Evolutionary conservation across 2,888 invertebrate species (phyloP), one percentile per base, ranked within the genome.

Genomic region (Andrena praecox): DNA sequence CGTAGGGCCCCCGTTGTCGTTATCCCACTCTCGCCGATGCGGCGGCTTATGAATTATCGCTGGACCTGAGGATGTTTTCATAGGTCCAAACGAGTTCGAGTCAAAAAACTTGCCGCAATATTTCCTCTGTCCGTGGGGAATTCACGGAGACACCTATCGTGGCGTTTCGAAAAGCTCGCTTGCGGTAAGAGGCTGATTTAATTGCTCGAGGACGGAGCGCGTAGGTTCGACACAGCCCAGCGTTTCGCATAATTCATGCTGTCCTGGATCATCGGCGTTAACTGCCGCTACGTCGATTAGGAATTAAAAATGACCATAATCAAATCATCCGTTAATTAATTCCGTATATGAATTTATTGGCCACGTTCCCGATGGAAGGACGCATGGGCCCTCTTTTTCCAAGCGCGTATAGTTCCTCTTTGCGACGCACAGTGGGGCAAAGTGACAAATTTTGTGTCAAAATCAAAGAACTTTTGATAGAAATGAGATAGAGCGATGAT

Each of bases 311-410:
- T 83, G 78, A 48, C 73, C 60, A 71, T 89, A 88, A 89, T 88
- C 89, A 89, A 90, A 87, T 87, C 84, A 67, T 5, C 68, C 83
- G 85, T 81, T 86, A 87, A 89, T 89, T 85, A 89, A 89, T 89
- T 89, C 80, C 54, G 80, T 80, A 84, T 86, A 85, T 84, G 77
- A 87, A 89, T 89, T 89, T 84, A 85, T 86, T 84, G 71, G 60
- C 52, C 29, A 29, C 7, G 6, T 24, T 29, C 12, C 63, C 62
- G 64, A 56, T 66, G 50, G 77, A 75, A 88, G 76, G 71, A 80
- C 78, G 60, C 31, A 3, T 8, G 48, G 20, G 48, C 20, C 27
- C 27, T 29, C 68, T 29, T 69, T 69, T 63, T 76, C 73, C 12
- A 78, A 62, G 59, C 24, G 64, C 68, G 31, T 59, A 33, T 69